Evolutionary conservation across 1,140 invertebrate species (phyloP), one percentile per base, ranked within the genome.

Genomic region (Tribolium castaneum): DNA sequence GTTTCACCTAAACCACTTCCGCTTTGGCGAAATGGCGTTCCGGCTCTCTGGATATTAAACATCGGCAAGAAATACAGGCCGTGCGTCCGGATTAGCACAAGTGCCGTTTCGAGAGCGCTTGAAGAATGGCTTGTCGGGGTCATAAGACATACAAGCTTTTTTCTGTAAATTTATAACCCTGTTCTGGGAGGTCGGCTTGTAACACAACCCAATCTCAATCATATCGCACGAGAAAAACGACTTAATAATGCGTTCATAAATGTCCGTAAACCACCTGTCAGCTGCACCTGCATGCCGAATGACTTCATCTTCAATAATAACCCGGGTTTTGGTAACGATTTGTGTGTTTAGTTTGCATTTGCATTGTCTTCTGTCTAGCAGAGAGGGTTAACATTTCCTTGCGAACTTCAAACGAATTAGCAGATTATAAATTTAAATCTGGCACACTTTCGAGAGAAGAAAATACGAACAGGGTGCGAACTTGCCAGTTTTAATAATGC

Each of bases 11-110:
- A 4, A 10, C 19, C 30, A 35, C 12, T 66, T 66, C 59, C 59
- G 59, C 59, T 66, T 66, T 66, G 22, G 25, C 13, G 34, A 35
- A 66, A 66, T 66, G 59, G 59, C 59, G 59, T 66, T 66, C 59
- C 59, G 59, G 12, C 25, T 16, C 19, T 30, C 30, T n/a, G 6
- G 59, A 66, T 66, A 66, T 66, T 66, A 66, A 66, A 66, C 25
- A 66, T 66, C 59, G 30, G 59, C 6, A 66, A 35, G 59, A 66
- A 66, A 66, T 66, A 66, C 25, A 66, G 59, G 30, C 14, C 19
- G 59, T 66, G 59, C 10, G 59, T 66, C 30, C n/a, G 59, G 59
- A 66, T 66, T 66, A 66, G 30, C 59, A 35, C 5, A 66, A 66
- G 59, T 66, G 59, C 59, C 59, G 59, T 22, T 59, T 62, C 56